Percentiles rank a stretch among this genome's conserved stretches.
Conservation (phyloP, 2,888 invertebrate species). For the Drosophila neonasuta region DNA sequence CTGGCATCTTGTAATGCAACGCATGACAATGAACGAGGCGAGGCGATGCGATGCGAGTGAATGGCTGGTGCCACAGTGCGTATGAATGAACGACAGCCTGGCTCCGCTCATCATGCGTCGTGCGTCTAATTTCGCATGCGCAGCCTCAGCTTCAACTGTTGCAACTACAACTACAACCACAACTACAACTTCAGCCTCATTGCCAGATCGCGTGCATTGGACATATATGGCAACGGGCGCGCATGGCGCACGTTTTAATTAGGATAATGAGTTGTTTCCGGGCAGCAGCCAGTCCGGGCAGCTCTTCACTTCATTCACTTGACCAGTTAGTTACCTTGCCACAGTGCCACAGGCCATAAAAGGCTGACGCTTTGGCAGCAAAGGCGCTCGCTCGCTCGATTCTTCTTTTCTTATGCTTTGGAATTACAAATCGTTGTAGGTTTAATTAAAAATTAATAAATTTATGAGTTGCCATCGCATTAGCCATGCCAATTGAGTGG, state of each 20-base stretch:
- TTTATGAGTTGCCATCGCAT: slow-evolving; percentile 76
- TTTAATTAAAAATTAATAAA: slow-evolving; percentile 78
- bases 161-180: slow-evolving; percentile 15
- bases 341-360: slow-evolving; percentile 51
- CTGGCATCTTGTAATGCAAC: slow-evolving; percentile 81
- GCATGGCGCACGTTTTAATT: slow-evolving; percentile 81
- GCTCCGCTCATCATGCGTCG: slow-evolving; percentile 27
- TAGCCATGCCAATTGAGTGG: slow-evolving; percentile 77
- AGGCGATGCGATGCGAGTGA: slow-evolving; percentile 14
- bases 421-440: slow-evolving; percentile 76
- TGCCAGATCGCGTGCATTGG: slow-evolving; percentile 80
- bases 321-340: slow-evolving; percentile 26
- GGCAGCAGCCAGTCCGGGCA: slow-evolving; percentile 41
- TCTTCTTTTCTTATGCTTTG: slow-evolving; percentile 29
- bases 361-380: slow-evolving; percentile 29
- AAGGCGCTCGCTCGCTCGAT: slow-evolving; percentile 17
- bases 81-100: slow-evolving; percentile 65
- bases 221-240: slow-evolving; percentile 76
- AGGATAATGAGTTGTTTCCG: slow-evolving; percentile 82
- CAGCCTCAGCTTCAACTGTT: slow-evolving; percentile 31
- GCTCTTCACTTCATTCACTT: slow-evolving; percentile 32
- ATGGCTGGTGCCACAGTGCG: slow-evolving; percentile 63
- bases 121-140: slow-evolving; percentile 67
- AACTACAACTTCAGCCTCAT: slow-evolving; percentile 56
- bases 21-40: slow-evolving; percentile 77